Percentiles rank a stretch among this genome's conserved stretches.
phyloP scores from a whole-genome alignment of 2,113 vertebrate species.

The Stigmatopora nigra region DNA sequence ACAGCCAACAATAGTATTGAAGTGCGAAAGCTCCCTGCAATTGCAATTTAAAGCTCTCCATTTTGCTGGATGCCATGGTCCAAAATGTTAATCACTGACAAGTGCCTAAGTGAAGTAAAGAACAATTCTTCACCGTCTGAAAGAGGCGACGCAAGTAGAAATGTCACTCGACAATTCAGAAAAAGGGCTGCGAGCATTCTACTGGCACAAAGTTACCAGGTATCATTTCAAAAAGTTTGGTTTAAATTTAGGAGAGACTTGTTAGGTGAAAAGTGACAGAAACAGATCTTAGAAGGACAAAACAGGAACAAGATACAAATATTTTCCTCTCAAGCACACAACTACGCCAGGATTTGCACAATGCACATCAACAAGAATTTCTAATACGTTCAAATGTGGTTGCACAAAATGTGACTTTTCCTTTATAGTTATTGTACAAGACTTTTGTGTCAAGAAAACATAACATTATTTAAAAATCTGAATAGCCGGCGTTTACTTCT shows the following conservation, averaged over 20 bases:
- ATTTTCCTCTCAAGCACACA: background rate
- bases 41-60: background rate
- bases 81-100: background rate
- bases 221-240: conserved; percentile 2
- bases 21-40: background rate
- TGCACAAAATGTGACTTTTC: background rate
- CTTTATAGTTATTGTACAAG: background rate
- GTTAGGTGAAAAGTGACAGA: background rate
- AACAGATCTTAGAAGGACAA: background rate
- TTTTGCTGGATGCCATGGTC: background rate
- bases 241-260: background rate
- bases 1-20: background rate
- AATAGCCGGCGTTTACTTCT: background rate
- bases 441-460: background rate
- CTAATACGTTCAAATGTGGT: background rate
- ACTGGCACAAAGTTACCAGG: conserved; percentile 14
- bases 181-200: conserved; percentile 14
- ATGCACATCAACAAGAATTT: background rate
- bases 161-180: conserved; percentile 10
- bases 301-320: background rate
- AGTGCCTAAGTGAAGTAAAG: background rate
- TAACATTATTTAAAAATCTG: background rate
- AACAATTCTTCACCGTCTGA: background rate
- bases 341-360: background rate
- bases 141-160: background rate